Evolutionary conservation across 2,113 vertebrate genomes (phyloP).

Genomic region (Tragelaphus scriptus): DNA sequence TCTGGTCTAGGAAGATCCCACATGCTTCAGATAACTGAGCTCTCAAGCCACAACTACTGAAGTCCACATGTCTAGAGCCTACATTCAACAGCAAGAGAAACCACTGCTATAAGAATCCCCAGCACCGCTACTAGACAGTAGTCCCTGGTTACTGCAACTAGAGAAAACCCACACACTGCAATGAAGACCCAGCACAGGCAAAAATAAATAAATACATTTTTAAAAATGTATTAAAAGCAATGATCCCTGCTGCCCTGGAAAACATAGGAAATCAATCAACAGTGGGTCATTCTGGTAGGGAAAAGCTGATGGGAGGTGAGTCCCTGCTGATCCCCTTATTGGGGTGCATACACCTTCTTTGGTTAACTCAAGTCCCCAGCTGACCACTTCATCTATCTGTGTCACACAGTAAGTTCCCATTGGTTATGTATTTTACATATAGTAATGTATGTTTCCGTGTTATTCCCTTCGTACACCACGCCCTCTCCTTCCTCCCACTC

Average conservation of each 20-base stretch:
- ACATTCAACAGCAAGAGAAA: not conserved
- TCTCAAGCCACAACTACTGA: not conserved
- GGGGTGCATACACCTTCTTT: not conserved
- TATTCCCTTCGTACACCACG: not conserved
- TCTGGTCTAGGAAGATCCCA: not conserved
- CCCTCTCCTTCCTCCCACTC: not conserved
- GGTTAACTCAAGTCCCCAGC: not conserved
- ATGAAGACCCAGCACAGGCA: not conserved
- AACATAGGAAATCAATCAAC: not conserved
- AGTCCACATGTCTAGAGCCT: not conserved
- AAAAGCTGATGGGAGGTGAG: rapidly evolving
- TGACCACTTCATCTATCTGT: too few species aligned
- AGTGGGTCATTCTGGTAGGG: not conserved
- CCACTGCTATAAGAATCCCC: not conserved
- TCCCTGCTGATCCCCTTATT: too few species aligned
- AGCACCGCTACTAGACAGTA: not conserved
- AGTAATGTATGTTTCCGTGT: not conserved
- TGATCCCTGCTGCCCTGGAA: not conserved
- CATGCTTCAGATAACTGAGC: not conserved
- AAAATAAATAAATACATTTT: not conserved
- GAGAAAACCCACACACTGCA: rapidly evolving
- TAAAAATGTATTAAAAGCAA: not conserved
- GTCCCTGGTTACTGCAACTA: not conserved
- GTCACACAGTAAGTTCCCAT: not conserved
- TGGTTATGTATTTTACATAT: not conserved